Percentiles rank a stretch among this genome's conserved stretches.
Conservation (phyloP, 2,888 invertebrate genomes). For the Apotomis capreana region DNA sequence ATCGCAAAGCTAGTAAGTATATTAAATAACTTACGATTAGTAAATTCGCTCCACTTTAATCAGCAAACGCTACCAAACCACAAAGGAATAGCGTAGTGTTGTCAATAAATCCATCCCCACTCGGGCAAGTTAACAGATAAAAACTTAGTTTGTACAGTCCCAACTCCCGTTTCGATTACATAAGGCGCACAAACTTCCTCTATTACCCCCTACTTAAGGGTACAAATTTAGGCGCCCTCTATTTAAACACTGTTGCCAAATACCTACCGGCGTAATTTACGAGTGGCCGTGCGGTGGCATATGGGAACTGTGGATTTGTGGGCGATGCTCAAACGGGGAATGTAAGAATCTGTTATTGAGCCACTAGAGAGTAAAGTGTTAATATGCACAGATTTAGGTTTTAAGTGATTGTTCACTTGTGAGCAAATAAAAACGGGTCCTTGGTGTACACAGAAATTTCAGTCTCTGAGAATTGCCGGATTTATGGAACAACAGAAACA, state of each 20-base stretch:
- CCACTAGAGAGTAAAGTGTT: too few species aligned
- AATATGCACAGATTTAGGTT: too few species aligned
- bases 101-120: slow-evolving; percentile 66
- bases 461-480: too few species aligned
- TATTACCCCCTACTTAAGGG: slow-evolving; percentile 71
- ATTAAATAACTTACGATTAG: background rate
- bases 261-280: slow-evolving; percentile 72
- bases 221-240: slow-evolving; percentile 70
- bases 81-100: slow-evolving; percentile 52
- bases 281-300: slow-evolving; percentile 62
- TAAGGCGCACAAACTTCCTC: slow-evolving; percentile 68
- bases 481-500: too few species aligned
- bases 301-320: slow-evolving; percentile 51
- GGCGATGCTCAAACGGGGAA: slow-evolving; percentile 18
- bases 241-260: slow-evolving; percentile 72
- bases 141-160: slow-evolving; percentile 68
- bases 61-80: slow-evolving; percentile 33
- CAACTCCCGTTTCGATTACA: slow-evolving; percentile 67
- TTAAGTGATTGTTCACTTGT: too few species aligned
- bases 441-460: too few species aligned
- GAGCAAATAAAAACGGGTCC: too few species aligned
- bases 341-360: background rate
- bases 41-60: slow-evolving; percentile 16
- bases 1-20: too few species aligned
- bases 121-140: slow-evolving; percentile 70